These are phyloP conservation scores for Leucophenga maculata DNA, from an alignment of 2,888 invertebrate genomes.

Conservation along the genomic window DNA sequence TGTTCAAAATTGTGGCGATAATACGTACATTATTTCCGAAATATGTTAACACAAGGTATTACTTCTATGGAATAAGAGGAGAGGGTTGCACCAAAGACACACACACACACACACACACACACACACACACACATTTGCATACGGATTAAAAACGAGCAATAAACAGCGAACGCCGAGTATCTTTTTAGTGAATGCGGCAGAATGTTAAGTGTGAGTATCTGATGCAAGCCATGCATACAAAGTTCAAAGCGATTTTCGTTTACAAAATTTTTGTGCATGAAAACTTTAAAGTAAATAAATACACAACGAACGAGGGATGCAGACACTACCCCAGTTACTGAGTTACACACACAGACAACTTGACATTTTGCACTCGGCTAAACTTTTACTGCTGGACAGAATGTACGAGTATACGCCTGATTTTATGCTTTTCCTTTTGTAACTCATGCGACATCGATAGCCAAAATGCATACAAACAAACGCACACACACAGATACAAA, in stretches of 20 bases:
- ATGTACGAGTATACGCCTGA: not conserved
- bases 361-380: conserved; percentile 25
- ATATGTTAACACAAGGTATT: conserved; percentile 22
- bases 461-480: conserved; percentile 54
- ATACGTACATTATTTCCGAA: conserved; percentile 7
- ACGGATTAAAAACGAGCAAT: conserved; percentile 18
- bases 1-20: not conserved
- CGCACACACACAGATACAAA: not conserved
- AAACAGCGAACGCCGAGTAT: not conserved
- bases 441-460: conserved; percentile 58
- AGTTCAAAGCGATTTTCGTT: conserved; percentile 13
- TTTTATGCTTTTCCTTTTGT: not conserved
- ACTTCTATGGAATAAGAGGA: not conserved
- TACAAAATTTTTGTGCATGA: not conserved
- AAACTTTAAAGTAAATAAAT: conserved; percentile 9
- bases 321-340: not conserved
- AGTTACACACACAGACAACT: conserved; percentile 11
- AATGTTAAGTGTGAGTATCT: not conserved
- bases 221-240: conserved; percentile 4
- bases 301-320: not conserved
- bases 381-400: conserved; percentile 20
- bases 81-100: conserved; percentile 6
- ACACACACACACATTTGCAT: conserved; percentile 11
- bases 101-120: no score
- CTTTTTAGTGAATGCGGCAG: no score